Base-by-base conservation (phyloP, 2,797 vertebrate genomes). In the Oreochromis mossambicus region DNA sequence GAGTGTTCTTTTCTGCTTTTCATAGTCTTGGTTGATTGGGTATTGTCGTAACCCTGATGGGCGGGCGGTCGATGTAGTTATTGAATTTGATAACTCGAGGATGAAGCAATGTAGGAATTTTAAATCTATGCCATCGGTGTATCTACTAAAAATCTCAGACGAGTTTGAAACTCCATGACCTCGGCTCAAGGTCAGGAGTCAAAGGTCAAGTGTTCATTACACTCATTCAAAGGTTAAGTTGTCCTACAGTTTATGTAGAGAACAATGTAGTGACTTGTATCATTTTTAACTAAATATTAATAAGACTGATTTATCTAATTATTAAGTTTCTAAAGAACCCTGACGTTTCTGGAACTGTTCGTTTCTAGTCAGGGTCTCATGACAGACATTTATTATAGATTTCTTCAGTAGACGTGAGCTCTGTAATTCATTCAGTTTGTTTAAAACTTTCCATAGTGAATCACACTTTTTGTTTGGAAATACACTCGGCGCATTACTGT, bases 31-130 rank as follows among this genome's bases (percentile, higher is more conserved):
- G 56, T 46, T 70, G 14, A 24, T 66, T 4, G 56, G 15, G 56
- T 32, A 32, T 58, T 41, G 19, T 41, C 1, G 3, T 34, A 61
- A 61, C 17, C 56, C 29, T 61, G 15, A 19, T 61, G 29, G 29
- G 54, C 7, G 1, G 24, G 1, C 13, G 1, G 56, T 19, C 0
- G 1, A 34, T 61, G 56, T 61, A 0, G 0, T 61, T 61, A 19
- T 7, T 34, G 56, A 61, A 61, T 61, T 61, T 34, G 56, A 61
- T 34, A 61, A 61, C 2, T 61, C 0, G 15, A 61, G 29, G 14
- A 34, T 61, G 56, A 7, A 61, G 6, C 17, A 68, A 0, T 0
- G 19, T 63, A 36, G 32, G 58, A 63, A 63, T 63, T 63, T 3
- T 36, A 63, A 63, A 36, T n/a, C 32, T 5, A 63, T 36, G 0